Conservation (phyloP, 2,797 vertebrate species). For the Ptychadena robeensis region DNA sequence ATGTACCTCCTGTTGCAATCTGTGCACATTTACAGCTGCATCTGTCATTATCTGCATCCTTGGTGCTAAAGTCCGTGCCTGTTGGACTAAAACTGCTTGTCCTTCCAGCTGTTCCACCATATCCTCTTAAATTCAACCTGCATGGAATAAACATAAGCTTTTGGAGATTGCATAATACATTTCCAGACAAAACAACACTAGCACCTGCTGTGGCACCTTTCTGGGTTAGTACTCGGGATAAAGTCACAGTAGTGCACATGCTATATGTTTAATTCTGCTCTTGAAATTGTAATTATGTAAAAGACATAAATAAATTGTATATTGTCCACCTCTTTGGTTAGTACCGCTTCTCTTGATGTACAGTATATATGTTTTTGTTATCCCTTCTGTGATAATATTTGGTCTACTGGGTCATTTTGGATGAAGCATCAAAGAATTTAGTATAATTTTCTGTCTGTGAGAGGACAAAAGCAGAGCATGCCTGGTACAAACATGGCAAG, state of each 20-base stretch:
- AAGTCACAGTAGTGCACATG: not conserved
- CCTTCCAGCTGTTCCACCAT: conserved; percentile 78
- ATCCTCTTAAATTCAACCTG: conserved; percentile 74
- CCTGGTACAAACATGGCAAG: conserved; percentile 19
- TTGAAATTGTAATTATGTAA: no score
- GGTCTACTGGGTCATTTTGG: conserved; percentile 2
- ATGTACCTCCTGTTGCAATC: conserved; percentile 79
- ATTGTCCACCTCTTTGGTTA: not conserved
- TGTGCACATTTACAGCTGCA: conserved; percentile 80
- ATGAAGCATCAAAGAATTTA: conserved; percentile 43
- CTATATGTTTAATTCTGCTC: not conserved
- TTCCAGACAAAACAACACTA: no score
- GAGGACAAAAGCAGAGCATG: conserved; percentile 33
- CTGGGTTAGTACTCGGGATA: not conserved
- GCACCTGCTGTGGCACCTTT: no score
- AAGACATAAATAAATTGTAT: not conserved
- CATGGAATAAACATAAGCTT: not conserved
- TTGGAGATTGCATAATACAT: not conserved
- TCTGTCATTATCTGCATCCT: conserved; percentile 79
- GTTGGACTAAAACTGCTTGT: conserved; percentile 78
- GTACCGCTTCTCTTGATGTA: not conserved
- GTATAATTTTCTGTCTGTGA: not conserved
- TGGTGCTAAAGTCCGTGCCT: conserved; percentile 84
- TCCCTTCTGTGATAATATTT: conserved; percentile 46
- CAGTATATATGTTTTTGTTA: not conserved